Conservation (phyloP, 2,797 vertebrate genomes). For the Morus bassanus region DNA sequence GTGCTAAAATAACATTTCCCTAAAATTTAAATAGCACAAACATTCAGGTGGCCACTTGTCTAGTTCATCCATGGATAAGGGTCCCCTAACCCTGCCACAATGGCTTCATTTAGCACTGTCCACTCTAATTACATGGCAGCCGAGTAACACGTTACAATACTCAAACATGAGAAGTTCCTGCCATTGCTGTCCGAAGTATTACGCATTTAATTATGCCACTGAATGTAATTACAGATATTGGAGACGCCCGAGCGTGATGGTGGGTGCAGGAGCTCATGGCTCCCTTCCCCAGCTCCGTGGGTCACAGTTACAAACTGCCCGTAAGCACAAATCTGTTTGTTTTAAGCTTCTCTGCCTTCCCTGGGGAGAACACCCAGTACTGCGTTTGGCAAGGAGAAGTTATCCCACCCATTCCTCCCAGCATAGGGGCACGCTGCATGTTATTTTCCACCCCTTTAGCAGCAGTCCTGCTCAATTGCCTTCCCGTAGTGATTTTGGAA, state of each 20-base stretch:
- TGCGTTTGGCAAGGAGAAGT: not conserved
- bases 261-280: not conserved
- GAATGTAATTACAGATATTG: not conserved
- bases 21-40: not conserved
- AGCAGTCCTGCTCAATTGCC: not conserved
- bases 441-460: not conserved
- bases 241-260: fast-evolving
- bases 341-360: fast-evolving
- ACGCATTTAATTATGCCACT: not conserved
- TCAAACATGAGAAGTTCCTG: fast-evolving
- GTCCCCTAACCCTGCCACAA: fast-evolving
- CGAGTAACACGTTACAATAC: fast-evolving
- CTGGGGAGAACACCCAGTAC: fast-evolving
- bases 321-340: not conserved
- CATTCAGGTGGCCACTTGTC: not conserved
- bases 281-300: not conserved
- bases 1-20: not conserved
- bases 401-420: not conserved
- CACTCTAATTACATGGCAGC: fast-evolving
- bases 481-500: fast-evolving
- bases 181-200: fast-evolving
- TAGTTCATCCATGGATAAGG: fast-evolving
- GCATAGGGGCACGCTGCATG: fast-evolving
- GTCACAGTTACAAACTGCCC: not conserved
- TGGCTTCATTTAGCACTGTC: not conserved